phyloP scores from a whole-genome alignment of 2,113 vertebrate species.

The Gallinago undulata region DNA sequence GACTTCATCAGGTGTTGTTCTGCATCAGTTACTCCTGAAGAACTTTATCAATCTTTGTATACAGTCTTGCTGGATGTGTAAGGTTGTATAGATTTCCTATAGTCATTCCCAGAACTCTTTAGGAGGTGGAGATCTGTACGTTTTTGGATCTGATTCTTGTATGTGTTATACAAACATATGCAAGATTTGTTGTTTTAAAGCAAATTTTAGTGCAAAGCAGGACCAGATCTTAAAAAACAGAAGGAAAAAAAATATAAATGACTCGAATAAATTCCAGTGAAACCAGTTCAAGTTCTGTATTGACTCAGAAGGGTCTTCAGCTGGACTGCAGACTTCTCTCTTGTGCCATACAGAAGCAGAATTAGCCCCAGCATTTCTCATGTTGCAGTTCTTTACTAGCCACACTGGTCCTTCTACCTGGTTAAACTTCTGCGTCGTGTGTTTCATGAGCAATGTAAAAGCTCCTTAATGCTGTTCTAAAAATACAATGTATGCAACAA shows the following conservation, averaged over 20 bases:
- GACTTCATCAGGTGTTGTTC: background rate
- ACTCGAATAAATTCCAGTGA: background rate
- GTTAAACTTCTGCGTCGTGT: background rate
- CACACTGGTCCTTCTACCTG: background rate
- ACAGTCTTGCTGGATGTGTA: background rate
- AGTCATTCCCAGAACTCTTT: background rate
- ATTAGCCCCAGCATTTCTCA: background rate
- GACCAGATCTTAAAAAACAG: background rate
- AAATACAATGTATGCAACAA: constrained; percentile 69
- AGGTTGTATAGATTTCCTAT: rapidly evolving
- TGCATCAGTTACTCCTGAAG: background rate
- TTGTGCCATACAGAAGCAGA: background rate
- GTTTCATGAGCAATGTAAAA: background rate
- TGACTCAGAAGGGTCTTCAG: background rate
- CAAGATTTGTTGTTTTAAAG: background rate
- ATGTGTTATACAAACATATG: background rate
- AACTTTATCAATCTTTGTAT: background rate
- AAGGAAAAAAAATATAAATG: background rate
- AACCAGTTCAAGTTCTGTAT: background rate
- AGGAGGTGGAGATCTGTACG: background rate
- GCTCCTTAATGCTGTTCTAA: constrained; percentile 18
- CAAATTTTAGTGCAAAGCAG: background rate
- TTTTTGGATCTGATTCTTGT: background rate
- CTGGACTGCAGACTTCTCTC: background rate
- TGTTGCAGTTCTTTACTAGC: background rate